Conservation (phyloP, 1,140 invertebrate species). For the Myzus persicae region DNA sequence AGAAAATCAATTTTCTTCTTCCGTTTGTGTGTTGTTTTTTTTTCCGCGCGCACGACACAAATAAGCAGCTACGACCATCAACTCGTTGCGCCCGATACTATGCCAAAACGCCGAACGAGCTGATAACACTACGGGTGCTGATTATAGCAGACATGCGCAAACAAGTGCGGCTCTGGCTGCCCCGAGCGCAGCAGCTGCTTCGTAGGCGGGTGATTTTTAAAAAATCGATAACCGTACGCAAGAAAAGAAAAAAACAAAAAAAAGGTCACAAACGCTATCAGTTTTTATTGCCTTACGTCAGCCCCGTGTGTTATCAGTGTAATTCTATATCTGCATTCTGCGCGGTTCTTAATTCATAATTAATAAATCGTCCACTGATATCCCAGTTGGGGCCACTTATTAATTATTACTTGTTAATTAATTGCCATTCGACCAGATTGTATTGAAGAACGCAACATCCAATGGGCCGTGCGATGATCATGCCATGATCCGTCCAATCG, state of each 20-base stretch:
- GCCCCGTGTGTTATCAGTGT: conserved; percentile 15
- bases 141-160: conserved; percentile 33
- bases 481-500: background rate
- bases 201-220: background rate
- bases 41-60: background rate
- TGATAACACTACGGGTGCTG: conserved; percentile 7
- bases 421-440: background rate
- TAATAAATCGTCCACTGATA: background rate
- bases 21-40: background rate
- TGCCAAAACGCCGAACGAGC: conserved; percentile 33
- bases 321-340: background rate
- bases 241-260: background rate
- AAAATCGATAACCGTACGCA: background rate
- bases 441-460: background rate
- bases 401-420: background rate
- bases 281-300: background rate
- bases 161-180: background rate
- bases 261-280: conserved; percentile 14
- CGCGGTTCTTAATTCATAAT: background rate
- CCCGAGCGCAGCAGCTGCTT: background rate
- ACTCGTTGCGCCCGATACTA: background rate
- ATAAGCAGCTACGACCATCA: background rate
- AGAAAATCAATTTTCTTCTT: conserved; percentile 27
- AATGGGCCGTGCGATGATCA: background rate
- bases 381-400: background rate